phyloP scores from a whole-genome alignment of 37 sponge, comb jelly and placozoan species.

The Halichondria panicea region DNA sequence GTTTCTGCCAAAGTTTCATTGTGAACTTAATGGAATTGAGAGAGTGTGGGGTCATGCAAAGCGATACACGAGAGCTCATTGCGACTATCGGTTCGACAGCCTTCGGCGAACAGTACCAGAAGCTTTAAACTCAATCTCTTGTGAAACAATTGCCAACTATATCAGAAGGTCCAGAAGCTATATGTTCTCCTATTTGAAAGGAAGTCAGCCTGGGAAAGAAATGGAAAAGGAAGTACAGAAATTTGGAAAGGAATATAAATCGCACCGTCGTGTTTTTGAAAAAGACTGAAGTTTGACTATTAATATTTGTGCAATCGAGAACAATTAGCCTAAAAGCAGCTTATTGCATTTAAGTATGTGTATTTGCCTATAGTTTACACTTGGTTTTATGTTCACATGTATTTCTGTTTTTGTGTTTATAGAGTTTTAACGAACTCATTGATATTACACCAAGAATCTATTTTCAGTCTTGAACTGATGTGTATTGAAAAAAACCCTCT shows the following conservation, averaged over 20 bases:
- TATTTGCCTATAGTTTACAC: no score
- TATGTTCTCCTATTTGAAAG: slow-evolving; percentile 28
- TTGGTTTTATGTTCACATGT: no score
- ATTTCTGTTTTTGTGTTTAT: no score
- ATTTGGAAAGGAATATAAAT: background rate
- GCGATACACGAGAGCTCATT: slow-evolving; percentile 13
- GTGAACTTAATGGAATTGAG: slow-evolving; percentile 17
- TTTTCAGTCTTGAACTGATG: no score
- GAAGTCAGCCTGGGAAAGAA: background rate
- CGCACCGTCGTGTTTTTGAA: background rate
- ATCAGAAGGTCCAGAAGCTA: slow-evolving; percentile 4
- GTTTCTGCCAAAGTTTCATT: slow-evolving; percentile 5
- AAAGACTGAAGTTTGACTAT: no score
- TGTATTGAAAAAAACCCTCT: no score
- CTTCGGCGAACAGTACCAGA: slow-evolving; percentile 10
- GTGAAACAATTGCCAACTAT: slow-evolving; percentile 23
- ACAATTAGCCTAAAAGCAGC: no score
- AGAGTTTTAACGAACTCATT: no score
- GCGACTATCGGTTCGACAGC: background rate
- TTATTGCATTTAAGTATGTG: no score
- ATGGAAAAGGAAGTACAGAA: background rate
- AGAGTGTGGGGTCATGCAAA: slow-evolving; percentile 7
- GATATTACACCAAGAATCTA: no score
- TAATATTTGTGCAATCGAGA: no score
- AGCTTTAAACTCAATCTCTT: background rate